A percentile compares a stretch with the other conserved stretches of the same genome.
Evolutionary conservation across 2,888 invertebrate genomes (phyloP).

Genomic region (Acleris holmiana): DNA sequence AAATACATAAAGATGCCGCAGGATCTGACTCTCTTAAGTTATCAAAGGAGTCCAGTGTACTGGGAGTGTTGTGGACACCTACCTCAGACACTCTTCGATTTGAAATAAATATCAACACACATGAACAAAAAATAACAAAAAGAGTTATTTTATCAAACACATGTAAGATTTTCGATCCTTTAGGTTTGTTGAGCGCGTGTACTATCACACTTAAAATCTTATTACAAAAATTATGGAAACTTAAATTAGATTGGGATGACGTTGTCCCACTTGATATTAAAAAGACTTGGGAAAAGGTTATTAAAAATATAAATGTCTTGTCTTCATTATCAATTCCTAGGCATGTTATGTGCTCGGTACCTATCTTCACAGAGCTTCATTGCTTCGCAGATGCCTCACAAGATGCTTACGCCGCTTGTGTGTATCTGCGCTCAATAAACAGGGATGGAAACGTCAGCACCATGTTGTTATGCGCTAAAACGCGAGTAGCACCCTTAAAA

Average conservation of each 20-base stretch:
- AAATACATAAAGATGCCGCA: neutral
- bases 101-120: neutral
- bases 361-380: neutral
- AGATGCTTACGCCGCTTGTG: slow-evolving; percentile 8
- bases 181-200: slow-evolving; percentile 5
- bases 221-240: neutral
- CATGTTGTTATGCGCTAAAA: slow-evolving; percentile 9
- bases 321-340: neutral
- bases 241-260: slow-evolving; percentile 8
- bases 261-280: neutral
- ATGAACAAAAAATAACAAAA: slow-evolving; percentile 1
- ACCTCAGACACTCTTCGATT: neutral
- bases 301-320: neutral
- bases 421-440: neutral
- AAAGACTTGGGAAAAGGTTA: neutral
- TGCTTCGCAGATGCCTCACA: slow-evolving; percentile 12
- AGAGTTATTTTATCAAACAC: slow-evolving; percentile 8
- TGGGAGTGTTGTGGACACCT: slow-evolving; percentile 5
- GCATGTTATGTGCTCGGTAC: neutral
- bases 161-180: too few species aligned
- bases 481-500: slow-evolving; percentile 10
- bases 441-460: neutral
- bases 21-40: slow-evolving; percentile 4
- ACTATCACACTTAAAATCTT: slow-evolving; percentile 7
- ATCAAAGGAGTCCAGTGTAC: slow-evolving; percentile 7